These are phyloP conservation scores for Pseudomyrmex concolor DNA, from an alignment of 1,140 invertebrate species.

Conservation along the genomic window DNA sequence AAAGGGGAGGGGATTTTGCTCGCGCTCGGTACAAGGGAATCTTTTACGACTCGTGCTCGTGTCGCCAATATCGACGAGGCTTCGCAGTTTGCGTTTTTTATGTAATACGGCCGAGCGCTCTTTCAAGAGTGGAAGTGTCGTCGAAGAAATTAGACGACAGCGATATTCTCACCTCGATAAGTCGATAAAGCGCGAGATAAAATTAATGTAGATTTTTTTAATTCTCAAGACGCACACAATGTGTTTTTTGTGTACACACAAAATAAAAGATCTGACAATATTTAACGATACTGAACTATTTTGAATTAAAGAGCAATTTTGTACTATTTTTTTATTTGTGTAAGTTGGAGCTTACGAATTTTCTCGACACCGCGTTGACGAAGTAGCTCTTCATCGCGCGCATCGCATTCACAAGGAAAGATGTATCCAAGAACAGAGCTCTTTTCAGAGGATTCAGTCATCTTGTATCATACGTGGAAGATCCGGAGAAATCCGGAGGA, in stretches of 20 bases:
- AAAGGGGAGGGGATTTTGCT: conserved; percentile 67
- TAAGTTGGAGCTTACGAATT: not conserved
- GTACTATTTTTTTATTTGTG: too few relatives aligned
- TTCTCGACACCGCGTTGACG: not conserved
- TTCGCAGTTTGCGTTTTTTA: conserved; percentile 70
- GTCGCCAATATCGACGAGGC: conserved; percentile 73
- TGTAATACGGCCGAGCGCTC: conserved; percentile 58
- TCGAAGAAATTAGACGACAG: conserved; percentile 42
- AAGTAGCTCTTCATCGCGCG: not conserved
- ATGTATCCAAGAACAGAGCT: conserved; percentile 1
- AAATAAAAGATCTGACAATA: not conserved
- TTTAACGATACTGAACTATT: not conserved
- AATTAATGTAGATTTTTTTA: not conserved
- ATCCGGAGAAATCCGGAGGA: conserved; percentile 3
- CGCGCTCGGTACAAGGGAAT: conserved; percentile 64
- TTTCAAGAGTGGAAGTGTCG: not conserved
- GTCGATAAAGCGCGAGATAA: not conserved
- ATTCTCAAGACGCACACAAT: not conserved
- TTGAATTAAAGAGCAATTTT: not conserved
- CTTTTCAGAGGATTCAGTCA: not conserved
- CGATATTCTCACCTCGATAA: conserved; percentile 12
- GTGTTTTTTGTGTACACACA: not conserved
- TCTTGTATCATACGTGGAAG: not conserved
- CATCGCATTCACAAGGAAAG: not conserved
- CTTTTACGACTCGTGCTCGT: conserved; percentile 69